phyloP scores from a whole-genome alignment of 1,140 invertebrate species.

The Drosophila baimaii region DNA sequence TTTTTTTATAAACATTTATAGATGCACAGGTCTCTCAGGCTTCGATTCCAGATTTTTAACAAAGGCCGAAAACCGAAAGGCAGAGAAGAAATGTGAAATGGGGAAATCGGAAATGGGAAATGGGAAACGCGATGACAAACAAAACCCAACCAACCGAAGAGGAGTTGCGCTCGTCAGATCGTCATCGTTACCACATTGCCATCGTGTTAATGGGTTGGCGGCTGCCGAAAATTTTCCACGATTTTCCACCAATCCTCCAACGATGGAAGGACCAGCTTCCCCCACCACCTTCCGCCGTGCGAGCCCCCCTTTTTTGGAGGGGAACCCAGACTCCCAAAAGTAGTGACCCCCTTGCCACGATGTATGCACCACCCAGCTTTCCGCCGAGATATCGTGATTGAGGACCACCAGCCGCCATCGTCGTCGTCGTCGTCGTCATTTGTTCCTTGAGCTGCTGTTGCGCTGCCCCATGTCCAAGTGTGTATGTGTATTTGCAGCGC shows the following conservation, averaged over 20 bases:
- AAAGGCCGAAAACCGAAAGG: slow-evolving; percentile 12
- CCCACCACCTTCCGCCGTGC: neutral
- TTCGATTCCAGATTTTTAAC: slow-evolving; percentile 18
- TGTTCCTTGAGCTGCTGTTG: slow-evolving; percentile 29
- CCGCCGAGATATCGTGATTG: slow-evolving; percentile 32
- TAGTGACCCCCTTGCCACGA: neutral
- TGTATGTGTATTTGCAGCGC: slow-evolving; percentile 35
- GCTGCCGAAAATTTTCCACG: slow-evolving; percentile 49
- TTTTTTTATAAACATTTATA: too few relatives aligned
- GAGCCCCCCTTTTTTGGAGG: neutral
- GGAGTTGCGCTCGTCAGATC: slow-evolving; percentile 37
- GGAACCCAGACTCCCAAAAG: neutral
- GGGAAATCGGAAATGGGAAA: slow-evolving; percentile 2
- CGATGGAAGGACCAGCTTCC: slow-evolving; percentile 34
- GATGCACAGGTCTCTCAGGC: neutral
- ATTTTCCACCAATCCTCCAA: slow-evolving; percentile 42
- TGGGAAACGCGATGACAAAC: slow-evolving; percentile 38
- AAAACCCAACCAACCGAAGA: slow-evolving; percentile 51
- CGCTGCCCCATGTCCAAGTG: slow-evolving; percentile 29
- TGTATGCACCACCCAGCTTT: slow-evolving; percentile 11
- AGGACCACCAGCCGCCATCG: slow-evolving; percentile 23
- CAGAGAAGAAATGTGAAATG: neutral
- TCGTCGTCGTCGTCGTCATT: slow-evolving; percentile 14
- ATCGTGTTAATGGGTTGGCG: slow-evolving; percentile 49
- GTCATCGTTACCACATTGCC: slow-evolving; percentile 25